These are phyloP conservation scores for Garra rufa DNA, from an alignment of 2,113 vertebrate genomes.

Conservation along the genomic window DNA sequence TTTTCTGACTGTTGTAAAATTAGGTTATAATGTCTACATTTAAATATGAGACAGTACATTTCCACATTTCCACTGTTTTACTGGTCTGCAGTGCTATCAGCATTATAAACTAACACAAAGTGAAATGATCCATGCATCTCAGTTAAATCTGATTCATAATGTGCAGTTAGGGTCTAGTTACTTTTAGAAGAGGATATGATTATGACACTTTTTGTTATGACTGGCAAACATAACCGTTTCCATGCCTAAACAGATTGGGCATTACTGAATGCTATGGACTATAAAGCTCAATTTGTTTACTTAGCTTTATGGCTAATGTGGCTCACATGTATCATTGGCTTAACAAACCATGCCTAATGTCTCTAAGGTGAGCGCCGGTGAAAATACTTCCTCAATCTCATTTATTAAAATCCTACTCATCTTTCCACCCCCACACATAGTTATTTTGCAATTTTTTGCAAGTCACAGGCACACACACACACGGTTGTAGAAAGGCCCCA, in stretches of 20 bases:
- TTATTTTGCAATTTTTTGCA: neutral
- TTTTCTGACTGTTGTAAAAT: neutral
- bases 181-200: slow-evolving; percentile 14
- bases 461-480: neutral
- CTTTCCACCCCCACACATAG: neutral
- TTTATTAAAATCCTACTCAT: slow-evolving; percentile 31
- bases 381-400: neutral
- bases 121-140: slow-evolving; percentile 3
- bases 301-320: slow-evolving; percentile 70
- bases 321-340: slow-evolving; percentile 70
- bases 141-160: slow-evolving; percentile 7
- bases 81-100: neutral
- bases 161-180: neutral
- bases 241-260: slow-evolving; percentile 55
- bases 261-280: slow-evolving; percentile 68
- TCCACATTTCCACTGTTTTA: neutral
- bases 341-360: slow-evolving; percentile 66
- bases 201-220: slow-evolving; percentile 29
- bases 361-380: neutral
- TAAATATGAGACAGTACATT: neutral
- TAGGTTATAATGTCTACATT: neutral
- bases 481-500: slow-evolving; percentile 34
- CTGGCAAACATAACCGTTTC: neutral
- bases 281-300: slow-evolving; percentile 74
- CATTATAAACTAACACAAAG: neutral